Evolutionary conservation across 2,888 invertebrate genomes (phyloP).

Genomic region (Mimas tiliae): DNA sequence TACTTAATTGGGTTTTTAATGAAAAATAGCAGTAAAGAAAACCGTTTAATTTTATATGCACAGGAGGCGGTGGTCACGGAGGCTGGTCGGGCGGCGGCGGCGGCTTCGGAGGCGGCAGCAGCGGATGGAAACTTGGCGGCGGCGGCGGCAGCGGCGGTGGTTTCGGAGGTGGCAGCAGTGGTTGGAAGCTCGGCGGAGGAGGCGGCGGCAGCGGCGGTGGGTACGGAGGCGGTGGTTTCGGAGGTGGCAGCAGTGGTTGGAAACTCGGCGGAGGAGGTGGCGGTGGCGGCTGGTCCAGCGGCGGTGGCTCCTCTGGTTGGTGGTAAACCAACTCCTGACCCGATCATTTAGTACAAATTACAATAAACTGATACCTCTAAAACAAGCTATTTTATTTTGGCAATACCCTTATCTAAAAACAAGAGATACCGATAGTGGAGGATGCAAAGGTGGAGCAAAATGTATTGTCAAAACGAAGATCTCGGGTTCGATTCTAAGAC

Average conservation of each 20-base stretch:
- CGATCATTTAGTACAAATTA: slow-evolving; percentile 52
- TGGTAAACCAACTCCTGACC: slow-evolving; percentile 57
- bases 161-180: slow-evolving; percentile 40
- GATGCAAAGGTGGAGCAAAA: no score
- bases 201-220: slow-evolving; percentile 50
- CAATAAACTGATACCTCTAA: slow-evolving; percentile 68
- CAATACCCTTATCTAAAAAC: no score
- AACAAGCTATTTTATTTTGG: slow-evolving; percentile 40
- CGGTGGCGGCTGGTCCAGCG: slow-evolving; percentile 49
- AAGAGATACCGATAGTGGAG: no score
- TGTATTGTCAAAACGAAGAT: no score
- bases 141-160: slow-evolving; percentile 43
- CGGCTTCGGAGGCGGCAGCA: slow-evolving; percentile 42
- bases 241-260: slow-evolving; percentile 45
- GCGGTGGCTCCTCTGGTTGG: slow-evolving; percentile 62
- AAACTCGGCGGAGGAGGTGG: slow-evolving; percentile 48
- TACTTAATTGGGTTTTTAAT: no score
- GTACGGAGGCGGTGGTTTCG: slow-evolving; percentile 37
- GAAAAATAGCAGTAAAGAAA: no score
- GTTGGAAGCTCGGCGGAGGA: slow-evolving; percentile 46
- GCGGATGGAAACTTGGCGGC: slow-evolving; percentile 45
- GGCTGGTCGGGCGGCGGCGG: slow-evolving; percentile 40
- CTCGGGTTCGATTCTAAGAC: no score
- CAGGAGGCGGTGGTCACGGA: slow-evolving; percentile 44
- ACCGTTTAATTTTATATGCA: not conserved